Conservation (phyloP, 2,113 vertebrate species). For the Pontoporia blainvillei region DNA sequence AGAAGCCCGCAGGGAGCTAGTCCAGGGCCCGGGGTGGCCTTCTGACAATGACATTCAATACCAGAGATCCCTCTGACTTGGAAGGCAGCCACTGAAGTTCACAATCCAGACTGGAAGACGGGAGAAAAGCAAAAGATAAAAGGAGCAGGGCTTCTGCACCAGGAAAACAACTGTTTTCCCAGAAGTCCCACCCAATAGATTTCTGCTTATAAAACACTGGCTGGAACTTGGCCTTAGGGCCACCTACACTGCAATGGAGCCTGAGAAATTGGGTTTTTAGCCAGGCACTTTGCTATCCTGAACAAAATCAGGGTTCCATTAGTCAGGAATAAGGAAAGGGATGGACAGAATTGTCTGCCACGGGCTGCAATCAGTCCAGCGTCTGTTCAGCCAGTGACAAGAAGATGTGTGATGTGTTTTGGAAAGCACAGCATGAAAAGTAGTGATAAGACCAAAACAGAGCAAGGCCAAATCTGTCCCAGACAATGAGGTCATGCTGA, state of each 20-base stretch:
- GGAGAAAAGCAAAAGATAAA: not conserved
- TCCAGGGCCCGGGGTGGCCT: not conserved
- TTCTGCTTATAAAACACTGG: not conserved
- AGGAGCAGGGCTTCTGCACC: not conserved
- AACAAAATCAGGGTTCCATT: not conserved
- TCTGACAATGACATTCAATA: not conserved
- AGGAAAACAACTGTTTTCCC: not conserved
- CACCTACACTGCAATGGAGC: not conserved
- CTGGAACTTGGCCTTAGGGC: not conserved
- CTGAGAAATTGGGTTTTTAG: not conserved
- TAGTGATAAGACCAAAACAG: slow-evolving; percentile 8
- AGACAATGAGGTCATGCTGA: slow-evolving; percentile 56
- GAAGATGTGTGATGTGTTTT: slow-evolving; percentile 1
- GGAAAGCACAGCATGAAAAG: slow-evolving; percentile 44
- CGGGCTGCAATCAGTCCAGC: fast-evolving
- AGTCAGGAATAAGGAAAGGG: not conserved
- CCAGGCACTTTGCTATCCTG: not conserved
- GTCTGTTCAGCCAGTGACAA: not conserved
- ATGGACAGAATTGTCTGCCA: not conserved
- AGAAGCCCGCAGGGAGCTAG: not conserved
- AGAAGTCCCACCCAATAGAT: not conserved
- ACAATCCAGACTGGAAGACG: not conserved
- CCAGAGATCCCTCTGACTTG: not conserved
- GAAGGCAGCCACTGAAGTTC: not conserved
- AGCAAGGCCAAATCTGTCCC: slow-evolving; percentile 40